Evolutionary conservation across 1,140 invertebrate species (phyloP), one percentile per base, ranked within the genome.

Genomic region (Calosoma granatense): DNA sequence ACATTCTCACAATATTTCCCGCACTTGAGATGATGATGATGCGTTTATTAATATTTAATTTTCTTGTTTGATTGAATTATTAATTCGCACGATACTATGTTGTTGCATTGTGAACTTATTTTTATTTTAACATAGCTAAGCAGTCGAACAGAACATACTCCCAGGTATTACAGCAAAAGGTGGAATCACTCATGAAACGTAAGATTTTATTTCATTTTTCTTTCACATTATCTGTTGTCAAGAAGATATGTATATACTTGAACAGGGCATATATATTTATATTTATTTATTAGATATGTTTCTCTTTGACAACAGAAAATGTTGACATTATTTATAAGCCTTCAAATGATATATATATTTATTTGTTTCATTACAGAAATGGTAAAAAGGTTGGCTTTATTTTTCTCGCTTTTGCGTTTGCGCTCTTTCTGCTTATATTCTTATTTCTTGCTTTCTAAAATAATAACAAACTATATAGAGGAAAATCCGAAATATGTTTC

Each of bases 151-250:
- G 71, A 61, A 77, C 76, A 70, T 77, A 76, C 67, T 72, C 76
- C 54, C 73, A 78, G 70, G 72, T 77, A 62, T 72, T 78, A 43
- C 75, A 76, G 69, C 72, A 73, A 68, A 73, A 72, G 70, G 73
- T 78, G 71, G 75, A 73, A 57, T 68, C 65, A 51, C 66, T 78
- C 69, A 77, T 72, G 71, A 70, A 76, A 76, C 70, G 75, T 78
- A 78, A 73, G 26, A 55, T 56, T 60, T 17, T 15, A 36, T 36
- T 36, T n/a, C 26, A 36, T 6, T 36, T 36, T 36, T 36, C n/a
- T 36, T 36, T 36, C 26, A 9, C n/a, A 36, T 36, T 36, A 36
- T 36, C 26, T 36, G 26, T 36, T 36, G 6, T 36, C 26, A 9
- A 36, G 6, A 36, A 36, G n/a, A n/a, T 36, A 36, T 36, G n/a